A percentile compares a stretch with the other conserved stretches of the same genome.
These are phyloP conservation scores for Macaria liturata DNA, from an alignment of 2,888 invertebrate species.

Conservation along the genomic window DNA sequence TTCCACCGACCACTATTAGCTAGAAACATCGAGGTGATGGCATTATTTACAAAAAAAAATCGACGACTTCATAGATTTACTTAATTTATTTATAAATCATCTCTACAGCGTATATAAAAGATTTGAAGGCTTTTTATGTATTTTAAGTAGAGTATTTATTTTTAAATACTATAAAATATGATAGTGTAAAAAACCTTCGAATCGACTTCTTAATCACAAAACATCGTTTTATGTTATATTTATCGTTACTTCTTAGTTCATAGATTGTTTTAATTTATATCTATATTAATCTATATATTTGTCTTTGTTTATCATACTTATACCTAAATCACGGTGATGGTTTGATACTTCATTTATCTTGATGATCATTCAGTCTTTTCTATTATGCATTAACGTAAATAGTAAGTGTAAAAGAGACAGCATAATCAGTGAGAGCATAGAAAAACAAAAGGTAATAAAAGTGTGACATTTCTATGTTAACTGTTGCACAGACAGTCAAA, in stretches of 20 bases:
- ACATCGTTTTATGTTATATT: conserved; percentile 12
- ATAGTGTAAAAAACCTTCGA: no score
- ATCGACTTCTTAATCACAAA: not conserved
- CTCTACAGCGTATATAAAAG: no score
- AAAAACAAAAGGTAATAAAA: no score
- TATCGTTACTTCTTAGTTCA: conserved; percentile 26
- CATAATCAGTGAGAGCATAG: no score
- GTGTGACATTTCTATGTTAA: no score
- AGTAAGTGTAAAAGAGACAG: no score
- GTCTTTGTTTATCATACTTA: conserved; percentile 30
- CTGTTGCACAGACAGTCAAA: no score
- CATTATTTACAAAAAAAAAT: conserved; percentile 28
- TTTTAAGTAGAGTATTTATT: no score
- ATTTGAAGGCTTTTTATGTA: no score
- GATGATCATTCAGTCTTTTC: not conserved
- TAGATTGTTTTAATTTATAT: conserved; percentile 13
- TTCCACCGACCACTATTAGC: conserved; percentile 44
- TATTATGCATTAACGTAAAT: not conserved
- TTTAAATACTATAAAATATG: no score
- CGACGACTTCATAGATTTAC: no score
- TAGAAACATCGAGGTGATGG: conserved; percentile 60
- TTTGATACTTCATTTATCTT: conserved; percentile 64
- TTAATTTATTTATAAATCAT: no score
- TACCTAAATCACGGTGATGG: conserved; percentile 75
- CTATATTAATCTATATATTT: conserved; percentile 1